These are phyloP conservation scores for Corythornis vintsioides DNA, from an alignment of 2,113 vertebrate species.

Conservation along the genomic window DNA sequence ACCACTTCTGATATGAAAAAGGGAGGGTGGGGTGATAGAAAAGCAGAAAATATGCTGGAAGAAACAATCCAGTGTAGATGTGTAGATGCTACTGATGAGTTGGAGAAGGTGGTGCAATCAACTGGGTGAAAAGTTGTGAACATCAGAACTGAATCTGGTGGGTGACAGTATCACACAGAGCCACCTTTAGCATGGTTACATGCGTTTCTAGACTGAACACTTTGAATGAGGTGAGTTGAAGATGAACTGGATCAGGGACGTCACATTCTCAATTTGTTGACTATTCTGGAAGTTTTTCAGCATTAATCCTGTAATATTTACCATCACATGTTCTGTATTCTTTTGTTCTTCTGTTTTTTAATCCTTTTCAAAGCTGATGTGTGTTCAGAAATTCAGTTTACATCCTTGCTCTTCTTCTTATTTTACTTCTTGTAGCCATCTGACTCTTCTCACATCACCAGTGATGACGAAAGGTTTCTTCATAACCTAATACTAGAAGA, in stretches of 20 bases:
- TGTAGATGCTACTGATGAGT: not conserved
- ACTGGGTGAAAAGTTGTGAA: not conserved
- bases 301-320: not conserved
- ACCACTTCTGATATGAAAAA: not conserved
- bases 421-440: slow-evolving; percentile 78
- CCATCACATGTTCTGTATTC: not conserved
- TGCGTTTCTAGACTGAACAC: not conserved
- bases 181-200: not conserved
- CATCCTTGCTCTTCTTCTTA: not conserved
- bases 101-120: not conserved
- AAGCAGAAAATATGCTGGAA: not conserved
- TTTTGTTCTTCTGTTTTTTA: not conserved
- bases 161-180: not conserved
- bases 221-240: not conserved
- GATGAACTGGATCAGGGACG: not conserved
- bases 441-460: slow-evolving; percentile 83
- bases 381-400: not conserved
- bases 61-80: not conserved
- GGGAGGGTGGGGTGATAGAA: not conserved
- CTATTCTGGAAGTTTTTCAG: not conserved
- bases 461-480: slow-evolving; percentile 84
- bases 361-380: not conserved
- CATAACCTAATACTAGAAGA: slow-evolving; percentile 85
- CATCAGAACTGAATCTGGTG: not conserved
- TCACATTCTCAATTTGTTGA: not conserved